A percentile compares a stretch with the other conserved stretches of the same genome.
Conservation (phyloP, 2,888 invertebrate species). For the Hypomecis atomaria region DNA sequence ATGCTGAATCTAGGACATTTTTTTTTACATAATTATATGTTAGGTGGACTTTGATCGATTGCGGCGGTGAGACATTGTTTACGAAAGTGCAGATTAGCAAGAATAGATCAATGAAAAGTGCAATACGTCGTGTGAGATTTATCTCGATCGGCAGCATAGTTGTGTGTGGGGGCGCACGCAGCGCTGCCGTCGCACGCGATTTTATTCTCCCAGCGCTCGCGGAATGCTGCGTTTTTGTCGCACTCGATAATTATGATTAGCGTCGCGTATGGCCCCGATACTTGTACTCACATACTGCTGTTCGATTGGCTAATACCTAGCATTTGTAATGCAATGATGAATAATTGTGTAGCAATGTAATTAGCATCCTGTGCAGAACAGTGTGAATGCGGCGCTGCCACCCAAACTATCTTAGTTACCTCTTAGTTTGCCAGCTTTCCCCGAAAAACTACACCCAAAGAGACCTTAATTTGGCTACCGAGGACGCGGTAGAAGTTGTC, state of each 20-base stretch:
- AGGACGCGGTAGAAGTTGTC: no score
- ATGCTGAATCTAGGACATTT: conserved; percentile 18
- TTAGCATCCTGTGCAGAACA: no score
- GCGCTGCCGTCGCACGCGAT: conserved; percentile 55
- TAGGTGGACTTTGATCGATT: conserved; percentile 7
- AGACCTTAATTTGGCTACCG: no score
- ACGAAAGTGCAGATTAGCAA: conserved; percentile 30
- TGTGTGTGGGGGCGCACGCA: conserved; percentile 39
- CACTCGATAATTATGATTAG: conserved; percentile 57
- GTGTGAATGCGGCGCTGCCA: no score
- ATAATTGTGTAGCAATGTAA: no score
- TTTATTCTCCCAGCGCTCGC: conserved; percentile 28
- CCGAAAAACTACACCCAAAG: no score
- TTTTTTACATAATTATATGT: conserved; percentile 1
- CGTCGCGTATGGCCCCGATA: conserved; percentile 56
- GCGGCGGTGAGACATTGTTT: conserved; percentile 14
- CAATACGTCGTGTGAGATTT: conserved; percentile 39
- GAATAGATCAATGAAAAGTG: conserved; percentile 37
- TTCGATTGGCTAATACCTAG: conserved; percentile 2
- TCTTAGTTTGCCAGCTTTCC: no score
- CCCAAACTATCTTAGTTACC: no score
- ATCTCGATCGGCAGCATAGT: conserved; percentile 38
- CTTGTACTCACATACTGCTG: conserved; percentile 21
- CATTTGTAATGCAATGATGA: no score
- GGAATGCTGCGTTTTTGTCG: conserved; percentile 70